Evolutionary conservation across 2,888 invertebrate genomes (phyloP).

Genomic region (Lycia hirtaria): DNA sequence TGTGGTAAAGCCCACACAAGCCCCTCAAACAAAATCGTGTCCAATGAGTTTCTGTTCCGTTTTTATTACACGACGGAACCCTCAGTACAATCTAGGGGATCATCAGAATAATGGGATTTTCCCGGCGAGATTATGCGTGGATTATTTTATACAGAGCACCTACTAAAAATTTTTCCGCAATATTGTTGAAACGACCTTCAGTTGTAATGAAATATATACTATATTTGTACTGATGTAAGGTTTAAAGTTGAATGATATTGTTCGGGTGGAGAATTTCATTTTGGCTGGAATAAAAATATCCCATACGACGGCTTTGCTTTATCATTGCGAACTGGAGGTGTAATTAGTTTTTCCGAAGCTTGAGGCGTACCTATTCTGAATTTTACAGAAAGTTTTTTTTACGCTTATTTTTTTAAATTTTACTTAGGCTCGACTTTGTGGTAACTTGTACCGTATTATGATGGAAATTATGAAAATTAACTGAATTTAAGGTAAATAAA

Average conservation of each 20-base stretch:
- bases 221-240: constrained; percentile 36
- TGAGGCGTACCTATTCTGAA: constrained; percentile 66
- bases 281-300: constrained; percentile 83
- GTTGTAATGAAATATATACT: constrained; percentile 30
- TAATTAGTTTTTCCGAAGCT: constrained; percentile 82
- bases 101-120: constrained; percentile 84
- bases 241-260: constrained; percentile 35
- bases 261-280: constrained; percentile 72
- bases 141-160: constrained; percentile 78
- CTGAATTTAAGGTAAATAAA: too few species aligned
- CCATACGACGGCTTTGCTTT: constrained; percentile 84
- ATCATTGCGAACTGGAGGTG: constrained; percentile 80
- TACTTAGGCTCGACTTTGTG: too few species aligned
- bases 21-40: constrained; percentile 6
- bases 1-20: background rate
- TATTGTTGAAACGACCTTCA: constrained; percentile 34
- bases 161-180: constrained; percentile 70
- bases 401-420: too few species aligned
- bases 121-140: constrained; percentile 80
- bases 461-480: too few species aligned
- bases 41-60: constrained; percentile 20
- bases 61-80: constrained; percentile 32
- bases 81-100: constrained; percentile 63
- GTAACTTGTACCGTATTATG: too few species aligned
- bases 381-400: too few species aligned